phyloP scores from a whole-genome alignment of 2,888 invertebrate genomes.

The Drosophila kuntzei region DNA sequence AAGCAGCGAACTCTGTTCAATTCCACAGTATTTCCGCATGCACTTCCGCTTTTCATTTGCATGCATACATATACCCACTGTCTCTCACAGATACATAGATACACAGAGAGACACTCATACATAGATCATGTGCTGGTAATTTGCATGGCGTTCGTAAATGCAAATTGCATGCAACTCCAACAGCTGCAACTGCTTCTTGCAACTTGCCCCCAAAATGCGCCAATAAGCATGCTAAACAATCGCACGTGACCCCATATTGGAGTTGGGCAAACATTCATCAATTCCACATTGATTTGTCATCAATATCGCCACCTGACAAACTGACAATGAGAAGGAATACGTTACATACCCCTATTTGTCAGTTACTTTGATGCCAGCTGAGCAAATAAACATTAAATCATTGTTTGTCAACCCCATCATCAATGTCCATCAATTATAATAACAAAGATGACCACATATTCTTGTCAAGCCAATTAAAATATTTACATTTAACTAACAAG shows the following conservation, averaged over 20 bases:
- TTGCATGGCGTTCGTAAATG: constrained; percentile 60
- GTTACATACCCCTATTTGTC: constrained; percentile 11
- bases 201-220: constrained; percentile 52
- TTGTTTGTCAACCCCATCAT: constrained; percentile 2
- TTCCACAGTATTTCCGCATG: constrained; percentile 43
- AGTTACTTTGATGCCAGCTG: constrained; percentile 2
- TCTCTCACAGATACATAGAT: constrained; percentile 11
- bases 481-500: constrained; percentile 15
- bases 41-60: constrained; percentile 73
- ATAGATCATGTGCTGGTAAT: constrained; percentile 55
- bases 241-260: constrained; percentile 25
- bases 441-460: constrained; percentile 7
- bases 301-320: constrained; percentile 33
- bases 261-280: constrained; percentile 53
- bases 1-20: constrained; percentile 46
- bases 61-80: constrained; percentile 34
- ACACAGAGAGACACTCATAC: constrained; percentile 3
- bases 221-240: constrained; percentile 78
- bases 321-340: constrained; percentile 6
- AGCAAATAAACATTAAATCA: constrained; percentile 5
- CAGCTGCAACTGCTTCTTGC: constrained; percentile 14
- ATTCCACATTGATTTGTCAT: constrained; percentile 67
- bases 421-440: constrained; percentile 16
- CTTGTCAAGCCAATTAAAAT: constrained; percentile 24
- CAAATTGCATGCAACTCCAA: constrained; percentile 54